phyloP scores from a whole-genome alignment of 2,113 vertebrate species.

The Fulica atra region DNA sequence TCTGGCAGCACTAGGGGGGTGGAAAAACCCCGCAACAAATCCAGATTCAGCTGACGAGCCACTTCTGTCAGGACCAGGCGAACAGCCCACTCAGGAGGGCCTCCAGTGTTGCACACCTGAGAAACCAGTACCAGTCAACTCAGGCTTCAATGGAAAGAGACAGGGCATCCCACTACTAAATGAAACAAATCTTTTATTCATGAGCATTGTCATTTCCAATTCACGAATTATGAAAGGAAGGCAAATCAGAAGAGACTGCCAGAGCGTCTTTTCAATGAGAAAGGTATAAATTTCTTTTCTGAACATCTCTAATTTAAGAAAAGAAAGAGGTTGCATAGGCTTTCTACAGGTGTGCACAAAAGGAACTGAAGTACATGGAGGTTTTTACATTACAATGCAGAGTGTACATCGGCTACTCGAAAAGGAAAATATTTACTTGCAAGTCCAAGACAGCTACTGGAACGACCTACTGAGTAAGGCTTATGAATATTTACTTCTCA shows the following conservation, averaged over 20 bases:
- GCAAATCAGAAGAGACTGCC: conserved; percentile 67
- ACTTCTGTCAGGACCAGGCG: fast-evolving
- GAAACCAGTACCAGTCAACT: neutral
- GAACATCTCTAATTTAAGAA: conserved; percentile 48
- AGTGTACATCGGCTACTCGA: conserved; percentile 44
- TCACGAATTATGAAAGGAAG: conserved; percentile 60
- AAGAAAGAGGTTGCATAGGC: conserved; percentile 69
- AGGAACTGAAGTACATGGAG: conserved; percentile 15
- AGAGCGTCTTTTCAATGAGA: conserved; percentile 54
- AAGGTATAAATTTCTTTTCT: conserved; percentile 51
- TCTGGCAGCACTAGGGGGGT: neutral
- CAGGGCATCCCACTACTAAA: conserved; percentile 21
- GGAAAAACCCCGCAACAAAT: neutral
- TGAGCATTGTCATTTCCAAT: conserved; percentile 12
- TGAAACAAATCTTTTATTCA: conserved; percentile 65
- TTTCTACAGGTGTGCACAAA: conserved; percentile 56
- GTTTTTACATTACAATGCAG: conserved; percentile 50
- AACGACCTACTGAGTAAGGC: conserved; percentile 54
- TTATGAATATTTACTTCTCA: conserved; percentile 24
- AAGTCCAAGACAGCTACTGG: conserved; percentile 25
- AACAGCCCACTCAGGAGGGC: neutral
- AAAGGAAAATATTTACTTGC: conserved; percentile 26
- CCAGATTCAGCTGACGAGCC: neutral
- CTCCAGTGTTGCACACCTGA: fast-evolving
- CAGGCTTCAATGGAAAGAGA: neutral